Percentiles rank a stretch among this genome's conserved stretches.
These are phyloP conservation scores for Sylvicola fuscatus DNA, from an alignment of 2,888 invertebrate species.

Conservation along the genomic window DNA sequence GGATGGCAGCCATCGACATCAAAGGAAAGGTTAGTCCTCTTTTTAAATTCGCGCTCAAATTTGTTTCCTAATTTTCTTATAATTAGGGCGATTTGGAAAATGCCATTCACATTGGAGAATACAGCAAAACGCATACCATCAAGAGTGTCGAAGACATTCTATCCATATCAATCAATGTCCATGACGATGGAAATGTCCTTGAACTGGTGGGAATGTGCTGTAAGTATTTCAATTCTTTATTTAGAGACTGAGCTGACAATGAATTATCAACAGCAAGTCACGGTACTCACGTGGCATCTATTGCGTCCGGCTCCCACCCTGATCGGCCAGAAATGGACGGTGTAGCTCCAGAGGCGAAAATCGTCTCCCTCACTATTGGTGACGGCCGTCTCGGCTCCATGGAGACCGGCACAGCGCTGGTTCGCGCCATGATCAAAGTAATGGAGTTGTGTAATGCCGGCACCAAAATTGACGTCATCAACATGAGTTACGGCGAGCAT, in stretches of 20 bases:
- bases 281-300: slow-evolving; percentile 95
- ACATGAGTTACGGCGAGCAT: slow-evolving; percentile 97
- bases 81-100: slow-evolving; percentile 65
- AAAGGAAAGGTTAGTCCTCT: slow-evolving; percentile 14
- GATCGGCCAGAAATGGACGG: slow-evolving; percentile 80
- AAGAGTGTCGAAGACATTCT: slow-evolving; percentile 62
- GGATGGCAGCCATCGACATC: slow-evolving; percentile 33
- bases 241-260: not conserved
- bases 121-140: slow-evolving; percentile 56
- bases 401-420: slow-evolving; percentile 91
- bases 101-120: slow-evolving; percentile 63
- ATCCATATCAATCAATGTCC: slow-evolving; percentile 80
- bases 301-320: slow-evolving; percentile 79
- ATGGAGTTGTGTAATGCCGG: slow-evolving; percentile 44
- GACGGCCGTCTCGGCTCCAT: slow-evolving; percentile 81
- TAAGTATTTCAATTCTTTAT: slow-evolving; percentile 29
- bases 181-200: slow-evolving; percentile 71
- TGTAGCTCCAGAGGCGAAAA: slow-evolving; percentile 88
- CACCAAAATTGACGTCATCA: slow-evolving; percentile 65
- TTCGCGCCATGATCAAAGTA: slow-evolving; percentile 75
- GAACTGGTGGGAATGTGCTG: slow-evolving; percentile 91
- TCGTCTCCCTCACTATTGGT: slow-evolving; percentile 84
- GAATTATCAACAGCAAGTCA: slow-evolving; percentile 50
- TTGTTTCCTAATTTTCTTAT: slow-evolving; percentile 21
- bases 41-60: not conserved